These are phyloP conservation scores for Pseudococcus jackbeardsleyi DNA, from an alignment of 2,888 invertebrate genomes.

Conservation along the genomic window DNA sequence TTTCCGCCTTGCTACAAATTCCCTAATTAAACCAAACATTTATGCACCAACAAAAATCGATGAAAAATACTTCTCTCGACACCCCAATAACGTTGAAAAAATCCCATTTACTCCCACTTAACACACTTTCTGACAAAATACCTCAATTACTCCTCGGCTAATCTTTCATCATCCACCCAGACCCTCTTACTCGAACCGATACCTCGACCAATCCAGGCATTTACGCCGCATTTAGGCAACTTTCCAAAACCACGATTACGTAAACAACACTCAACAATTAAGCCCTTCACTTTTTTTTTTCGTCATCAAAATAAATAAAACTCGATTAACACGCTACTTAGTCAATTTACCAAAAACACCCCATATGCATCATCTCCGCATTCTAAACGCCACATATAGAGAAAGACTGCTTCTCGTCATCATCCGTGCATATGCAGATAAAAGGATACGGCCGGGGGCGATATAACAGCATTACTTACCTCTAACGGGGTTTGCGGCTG, in stretches of 20 bases:
- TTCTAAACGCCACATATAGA: background rate
- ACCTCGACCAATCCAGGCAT: background rate
- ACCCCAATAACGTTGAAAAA: background rate
- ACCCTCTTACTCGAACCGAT: background rate
- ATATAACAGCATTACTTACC: background rate
- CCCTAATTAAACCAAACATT: too few species aligned
- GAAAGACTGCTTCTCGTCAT: background rate
- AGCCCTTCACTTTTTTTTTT: background rate
- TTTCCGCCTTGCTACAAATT: too few species aligned
- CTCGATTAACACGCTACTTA: background rate
- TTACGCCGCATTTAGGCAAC: slow-evolving; percentile 5
- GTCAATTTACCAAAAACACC: background rate
- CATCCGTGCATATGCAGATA: background rate
- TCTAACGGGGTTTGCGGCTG: background rate
- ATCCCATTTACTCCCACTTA: background rate
- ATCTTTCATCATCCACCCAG: background rate
- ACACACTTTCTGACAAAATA: background rate
- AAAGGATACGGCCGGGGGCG: background rate
- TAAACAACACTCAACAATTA: slow-evolving; percentile 5
- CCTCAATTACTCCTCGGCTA: background rate
- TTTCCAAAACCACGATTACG: background rate
- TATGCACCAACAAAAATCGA: too few species aligned
- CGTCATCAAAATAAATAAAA: slow-evolving; percentile 20
- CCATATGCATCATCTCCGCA: background rate
- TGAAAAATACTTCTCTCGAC: too few species aligned